Evolutionary conservation across 2,113 vertebrate genomes (phyloP).

Genomic region (Lagopus leucura): DNA sequence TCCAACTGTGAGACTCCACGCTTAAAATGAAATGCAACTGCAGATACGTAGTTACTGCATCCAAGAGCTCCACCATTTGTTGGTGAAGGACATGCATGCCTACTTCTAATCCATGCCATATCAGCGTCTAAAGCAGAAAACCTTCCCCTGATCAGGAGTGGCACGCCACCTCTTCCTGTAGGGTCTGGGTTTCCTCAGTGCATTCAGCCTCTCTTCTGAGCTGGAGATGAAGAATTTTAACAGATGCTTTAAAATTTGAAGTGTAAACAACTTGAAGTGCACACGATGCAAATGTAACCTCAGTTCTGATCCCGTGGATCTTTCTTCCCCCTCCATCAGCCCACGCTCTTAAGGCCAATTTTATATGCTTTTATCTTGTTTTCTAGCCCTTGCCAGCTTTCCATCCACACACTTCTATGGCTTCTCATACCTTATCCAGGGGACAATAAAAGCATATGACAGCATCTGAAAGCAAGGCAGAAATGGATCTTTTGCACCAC

Average conservation of each 20-base stretch:
- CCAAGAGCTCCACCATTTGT: background rate
- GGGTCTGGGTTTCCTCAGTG: background rate
- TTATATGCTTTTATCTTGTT: background rate
- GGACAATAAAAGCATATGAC: slow-evolving; percentile 10
- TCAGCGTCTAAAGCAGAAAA: background rate
- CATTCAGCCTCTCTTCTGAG: background rate
- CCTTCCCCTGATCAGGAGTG: background rate
- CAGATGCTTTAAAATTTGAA: background rate
- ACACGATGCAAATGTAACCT: background rate
- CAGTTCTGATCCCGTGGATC: background rate
- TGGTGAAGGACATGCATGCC: background rate
- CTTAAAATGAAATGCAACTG: background rate
- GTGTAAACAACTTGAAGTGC: background rate
- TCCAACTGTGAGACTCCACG: background rate
- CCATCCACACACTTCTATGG: background rate
- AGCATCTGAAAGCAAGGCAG: slow-evolving; percentile 39
- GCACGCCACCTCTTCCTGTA: background rate
- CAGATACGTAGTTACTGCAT: background rate
- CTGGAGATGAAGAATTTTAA: background rate
- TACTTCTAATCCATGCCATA: background rate
- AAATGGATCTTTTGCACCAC: slow-evolving; percentile 31
- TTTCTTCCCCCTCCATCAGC: background rate
- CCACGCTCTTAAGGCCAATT: background rate
- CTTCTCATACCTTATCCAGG: background rate
- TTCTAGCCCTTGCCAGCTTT: background rate